Conservation (phyloP, 2,113 vertebrate species). For the Sula dactylatra region DNA sequence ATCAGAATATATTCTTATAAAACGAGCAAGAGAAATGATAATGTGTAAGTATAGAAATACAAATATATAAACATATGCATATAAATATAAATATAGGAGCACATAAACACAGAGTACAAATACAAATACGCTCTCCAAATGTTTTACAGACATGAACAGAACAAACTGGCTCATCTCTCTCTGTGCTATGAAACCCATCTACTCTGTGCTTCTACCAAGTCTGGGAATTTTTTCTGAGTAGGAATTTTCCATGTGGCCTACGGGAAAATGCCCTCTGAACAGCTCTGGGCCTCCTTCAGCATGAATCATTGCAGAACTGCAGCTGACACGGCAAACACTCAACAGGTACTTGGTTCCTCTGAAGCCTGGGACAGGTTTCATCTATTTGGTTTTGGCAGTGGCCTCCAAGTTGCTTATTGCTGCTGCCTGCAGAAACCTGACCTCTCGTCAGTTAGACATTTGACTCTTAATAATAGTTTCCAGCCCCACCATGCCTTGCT, state of each 20-base stretch:
- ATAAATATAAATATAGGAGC: neutral
- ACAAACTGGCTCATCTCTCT: neutral
- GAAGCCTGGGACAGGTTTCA: neutral
- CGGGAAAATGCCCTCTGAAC: neutral
- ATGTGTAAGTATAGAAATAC: neutral
- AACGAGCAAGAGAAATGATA: neutral
- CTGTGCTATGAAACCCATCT: neutral
- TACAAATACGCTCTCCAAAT: neutral
- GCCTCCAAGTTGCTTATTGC: neutral
- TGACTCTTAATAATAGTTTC: neutral
- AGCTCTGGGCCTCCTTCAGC: neutral
- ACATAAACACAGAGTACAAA: neutral
- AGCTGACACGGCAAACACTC: neutral
- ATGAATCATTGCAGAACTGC: neutral
- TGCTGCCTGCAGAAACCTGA: constrained; percentile 62
- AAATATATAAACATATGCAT: neutral
- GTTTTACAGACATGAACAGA: neutral
- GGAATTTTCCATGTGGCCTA: constrained; percentile 28
- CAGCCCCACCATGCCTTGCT: neutral
- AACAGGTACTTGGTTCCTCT: neutral
- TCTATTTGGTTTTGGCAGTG: neutral
- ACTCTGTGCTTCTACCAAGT: neutral
- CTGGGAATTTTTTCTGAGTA: neutral
- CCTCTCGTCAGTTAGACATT: neutral
- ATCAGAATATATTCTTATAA: neutral